Base-by-base conservation (phyloP, 2,113 vertebrate species). In the Amia ocellicauda region DNA sequence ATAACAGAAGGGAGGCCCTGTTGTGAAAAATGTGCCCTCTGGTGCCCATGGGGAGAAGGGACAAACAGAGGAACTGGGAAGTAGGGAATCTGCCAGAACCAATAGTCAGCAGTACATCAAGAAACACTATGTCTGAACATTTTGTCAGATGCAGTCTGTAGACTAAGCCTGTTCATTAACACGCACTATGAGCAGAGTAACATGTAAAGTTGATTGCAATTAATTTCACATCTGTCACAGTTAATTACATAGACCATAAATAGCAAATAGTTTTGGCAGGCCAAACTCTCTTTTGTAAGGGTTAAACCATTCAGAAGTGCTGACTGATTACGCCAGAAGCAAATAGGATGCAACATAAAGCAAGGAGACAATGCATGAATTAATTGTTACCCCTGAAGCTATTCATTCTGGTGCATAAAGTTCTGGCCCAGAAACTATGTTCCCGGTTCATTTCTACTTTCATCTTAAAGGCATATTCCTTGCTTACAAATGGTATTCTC, bases 131-230 rank as follows among this genome's bases (percentile, higher is more conserved):
- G 47, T 57, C 62, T 53, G 16, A 3, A 26, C 4, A 7, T 8
- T 14, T 41, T n/a, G 51, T 55, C 54, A 58, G 52, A 47, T 16
- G 24, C 53, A 31, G 54, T 64, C 62, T 57, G 36, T 40, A 14
- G 49, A 54, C 73, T 71, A 69, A 81, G 78, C 77, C 76, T 80
- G 79, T 81, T 85, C 85, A 85, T 86, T 85, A 84, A 75, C 69
- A 79, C 74, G 74, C 80, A 73, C 78, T 77, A 75, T 75, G 73
- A 80, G 76, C 74, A 78, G 67, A 75, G 75, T 71, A 67, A 63
- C 70, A 69, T 78, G 72, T 78, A 27, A 59, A 59, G 54, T 31
- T 45, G 45, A 59, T 52, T 49, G 43, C 45, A 59, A 59, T 58
- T 58, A 50, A 66, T 59, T 66, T 66, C 64, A 58, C 55, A 66